Evolutionary conservation across 2,113 vertebrate genomes (phyloP).

Genomic region (Platysteira castanea): DNA sequence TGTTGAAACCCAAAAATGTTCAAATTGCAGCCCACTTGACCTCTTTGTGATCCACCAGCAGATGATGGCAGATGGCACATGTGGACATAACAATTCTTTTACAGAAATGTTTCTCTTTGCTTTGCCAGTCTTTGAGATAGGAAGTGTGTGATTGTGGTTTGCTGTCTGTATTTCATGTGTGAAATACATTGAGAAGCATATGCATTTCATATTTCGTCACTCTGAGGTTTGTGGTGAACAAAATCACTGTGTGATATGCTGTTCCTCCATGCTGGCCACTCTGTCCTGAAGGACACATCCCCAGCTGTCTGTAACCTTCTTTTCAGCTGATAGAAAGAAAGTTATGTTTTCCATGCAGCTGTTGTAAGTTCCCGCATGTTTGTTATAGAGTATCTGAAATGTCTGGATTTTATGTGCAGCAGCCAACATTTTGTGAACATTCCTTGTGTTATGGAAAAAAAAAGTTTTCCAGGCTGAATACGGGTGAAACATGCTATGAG

Average conservation of each 20-base stretch:
- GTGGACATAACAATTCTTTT: background rate
- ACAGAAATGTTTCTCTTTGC: constrained; percentile 3
- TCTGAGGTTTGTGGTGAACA: background rate
- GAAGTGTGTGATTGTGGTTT: background rate
- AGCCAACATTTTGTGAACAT: background rate
- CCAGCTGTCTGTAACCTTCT: background rate
- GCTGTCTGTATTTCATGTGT: background rate
- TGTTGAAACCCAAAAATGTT: background rate
- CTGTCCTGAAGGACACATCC: background rate
- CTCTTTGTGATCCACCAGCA: background rate
- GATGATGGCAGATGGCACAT: background rate
- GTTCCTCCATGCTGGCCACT: background rate
- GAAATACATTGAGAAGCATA: background rate
- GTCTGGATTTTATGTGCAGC: background rate
- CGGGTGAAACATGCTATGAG: background rate
- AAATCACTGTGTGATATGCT: background rate
- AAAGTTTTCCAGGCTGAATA: background rate
- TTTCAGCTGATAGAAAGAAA: background rate
- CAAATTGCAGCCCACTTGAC: background rate
- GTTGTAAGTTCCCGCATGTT: background rate
- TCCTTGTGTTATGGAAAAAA: background rate
- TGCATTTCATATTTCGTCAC: background rate
- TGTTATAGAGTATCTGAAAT: background rate
- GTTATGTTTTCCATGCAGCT: background rate
- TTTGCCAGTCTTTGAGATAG: constrained; percentile 6